Conservation (phyloP, 2,797 vertebrate species). For the Acrocephalus scirpaceus region DNA sequence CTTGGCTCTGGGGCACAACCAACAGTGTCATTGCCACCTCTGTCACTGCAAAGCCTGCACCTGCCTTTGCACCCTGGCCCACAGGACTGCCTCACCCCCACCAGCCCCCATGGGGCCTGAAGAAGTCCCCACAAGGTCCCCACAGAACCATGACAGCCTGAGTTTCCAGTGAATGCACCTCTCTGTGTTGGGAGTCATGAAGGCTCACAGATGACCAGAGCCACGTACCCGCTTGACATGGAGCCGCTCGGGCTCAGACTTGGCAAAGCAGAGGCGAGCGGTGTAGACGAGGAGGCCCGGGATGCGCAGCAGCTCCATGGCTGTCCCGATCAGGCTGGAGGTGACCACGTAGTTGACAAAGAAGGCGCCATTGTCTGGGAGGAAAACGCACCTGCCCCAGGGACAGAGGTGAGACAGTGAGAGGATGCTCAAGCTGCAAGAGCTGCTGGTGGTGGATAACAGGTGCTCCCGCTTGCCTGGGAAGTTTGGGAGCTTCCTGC, state of each 20-base stretch:
- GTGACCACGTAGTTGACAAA: conserved; percentile 97
- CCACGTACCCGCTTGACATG: conserved; percentile 89
- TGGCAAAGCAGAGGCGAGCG: conserved; percentile 90
- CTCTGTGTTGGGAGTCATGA: rapidly evolving
- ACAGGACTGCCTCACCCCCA: background rate
- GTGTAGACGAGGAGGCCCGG: conserved; percentile 88
- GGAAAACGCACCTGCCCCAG: conserved; percentile 89
- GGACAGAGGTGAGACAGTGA: background rate
- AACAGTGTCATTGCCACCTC: background rate
- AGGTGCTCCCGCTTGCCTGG: background rate
- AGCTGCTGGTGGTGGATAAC: rapidly evolving
- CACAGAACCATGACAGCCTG: background rate
- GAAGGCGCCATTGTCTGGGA: conserved; percentile 96
- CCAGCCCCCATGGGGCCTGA: background rate
- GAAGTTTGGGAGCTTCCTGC: background rate
- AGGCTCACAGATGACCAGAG: background rate
- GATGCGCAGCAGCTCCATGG: conserved; percentile 92
- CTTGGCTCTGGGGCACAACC: conserved; percentile 84
- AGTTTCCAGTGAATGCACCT: rapidly evolving
- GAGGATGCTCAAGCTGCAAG: background rate
- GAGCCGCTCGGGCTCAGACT: conserved; percentile 90
- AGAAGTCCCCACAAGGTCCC: background rate
- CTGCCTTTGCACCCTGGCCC: background rate
- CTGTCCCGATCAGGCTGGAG: conserved; percentile 89
- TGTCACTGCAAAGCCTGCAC: background rate